Evolutionary conservation across 2,797 vertebrate species (phyloP).

Genomic region (Lepus oiostolus): DNA sequence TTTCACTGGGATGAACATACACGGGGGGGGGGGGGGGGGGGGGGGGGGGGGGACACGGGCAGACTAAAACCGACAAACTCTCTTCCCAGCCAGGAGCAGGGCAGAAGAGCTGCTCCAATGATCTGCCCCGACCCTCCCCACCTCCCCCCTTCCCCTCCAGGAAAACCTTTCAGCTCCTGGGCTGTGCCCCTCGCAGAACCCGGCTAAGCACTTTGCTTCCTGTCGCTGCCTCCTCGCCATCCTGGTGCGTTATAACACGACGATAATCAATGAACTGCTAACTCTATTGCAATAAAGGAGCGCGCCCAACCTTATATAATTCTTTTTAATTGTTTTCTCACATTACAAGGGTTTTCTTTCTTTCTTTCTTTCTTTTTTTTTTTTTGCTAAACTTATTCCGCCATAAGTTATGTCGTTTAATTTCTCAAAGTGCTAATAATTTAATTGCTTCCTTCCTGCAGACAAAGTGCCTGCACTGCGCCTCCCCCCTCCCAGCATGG

Average conservation of each 20-base stretch:
- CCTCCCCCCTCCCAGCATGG: constrained; percentile 77
- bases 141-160: not conserved
- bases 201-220: constrained; percentile 65
- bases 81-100: not conserved
- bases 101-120: not conserved
- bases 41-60: too few species aligned
- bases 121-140: not conserved
- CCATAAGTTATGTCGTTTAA: constrained; percentile 90
- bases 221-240: constrained; percentile 54
- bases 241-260: constrained; percentile 83
- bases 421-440: constrained; percentile 92
- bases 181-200: constrained; percentile 14
- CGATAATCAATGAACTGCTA: constrained; percentile 90
- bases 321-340: constrained; percentile 92
- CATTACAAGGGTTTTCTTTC: constrained; percentile 85
- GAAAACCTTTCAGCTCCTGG: constrained; percentile 64
- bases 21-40: too few species aligned
- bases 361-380: constrained; percentile 82
- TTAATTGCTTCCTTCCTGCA: constrained; percentile 92
- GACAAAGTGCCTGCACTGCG: constrained; percentile 86
- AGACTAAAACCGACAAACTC: not conserved
- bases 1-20: not conserved
- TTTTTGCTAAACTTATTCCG: constrained; percentile 88
- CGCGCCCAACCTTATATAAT: constrained; percentile 88
- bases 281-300: constrained; percentile 89